Evolutionary conservation across 2,797 vertebrate genomes (phyloP), one percentile per base, ranked within the genome.

Genomic region (Hybognathus amarus): DNA sequence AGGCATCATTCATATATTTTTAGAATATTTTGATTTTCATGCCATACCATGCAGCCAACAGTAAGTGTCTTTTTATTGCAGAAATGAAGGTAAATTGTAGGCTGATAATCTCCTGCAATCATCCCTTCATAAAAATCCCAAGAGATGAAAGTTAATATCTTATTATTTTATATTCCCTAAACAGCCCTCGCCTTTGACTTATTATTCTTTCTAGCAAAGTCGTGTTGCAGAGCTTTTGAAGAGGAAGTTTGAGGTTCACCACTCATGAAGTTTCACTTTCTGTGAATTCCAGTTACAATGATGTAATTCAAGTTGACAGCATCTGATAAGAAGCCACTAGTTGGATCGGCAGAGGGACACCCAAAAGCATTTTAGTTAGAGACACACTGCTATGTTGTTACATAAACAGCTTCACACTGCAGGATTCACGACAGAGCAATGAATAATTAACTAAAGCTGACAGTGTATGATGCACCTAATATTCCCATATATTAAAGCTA

Each of bases 221-320:
- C 8, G 10, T 36, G 40, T 54, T 66, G 24, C 40, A 42, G 45
- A 40, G 45, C 20, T 47, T 73, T 52, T 73, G 24, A 38, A 50
- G 47, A 67, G 12, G 47, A 70, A 90, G 84, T 88, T 87, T 89
- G 82, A 74, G 86, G 61, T 52, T 74, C 36, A 76, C 83, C 78
- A 38, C 78, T 82, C 83, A 42, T 70, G 83, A 76, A 4, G 85
- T 54, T 15, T 73, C 85, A 79, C 82, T 89, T 92, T 90, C 89
- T 90, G 81, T 89, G 54, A 79, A 54, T 64, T 68, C 27, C 56
- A 20, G 9, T 22, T 69, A 24, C 74, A 85, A 85, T 85, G 84
- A 87, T 20, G 52, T 85, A 85, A 90, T 88, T 84, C 64, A 86
- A 89, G 87, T 79, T 85, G 89, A 86, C 88, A 88, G 70, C 77